Conservation (phyloP, 2,797 vertebrate genomes). For the Macroramphosus scolopax region DNA sequence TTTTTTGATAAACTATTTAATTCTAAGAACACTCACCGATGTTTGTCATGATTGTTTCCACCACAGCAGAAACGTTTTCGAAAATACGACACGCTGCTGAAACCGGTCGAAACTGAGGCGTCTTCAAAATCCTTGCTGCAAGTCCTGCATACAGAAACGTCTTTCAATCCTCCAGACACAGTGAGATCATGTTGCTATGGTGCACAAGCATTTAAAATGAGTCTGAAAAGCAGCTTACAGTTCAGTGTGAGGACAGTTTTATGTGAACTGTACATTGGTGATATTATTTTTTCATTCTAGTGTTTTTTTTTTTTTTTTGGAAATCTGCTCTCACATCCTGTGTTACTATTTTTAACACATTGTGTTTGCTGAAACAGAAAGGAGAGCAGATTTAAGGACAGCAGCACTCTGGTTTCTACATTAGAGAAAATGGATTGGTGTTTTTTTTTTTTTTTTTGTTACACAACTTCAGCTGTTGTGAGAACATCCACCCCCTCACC, state of each 20-base stretch:
- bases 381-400: slow-evolving; percentile 35
- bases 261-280: neutral
- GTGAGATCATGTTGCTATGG: neutral
- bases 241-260: neutral
- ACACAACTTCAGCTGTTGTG: slow-evolving; percentile 50
- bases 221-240: neutral
- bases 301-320: neutral
- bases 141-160: neutral
- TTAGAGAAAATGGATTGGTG: slow-evolving; percentile 10
- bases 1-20: slow-evolving; percentile 27
- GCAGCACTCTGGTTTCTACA: slow-evolving; percentile 18
- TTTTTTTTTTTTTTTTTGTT: too few relatives aligned
- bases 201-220: slow-evolving; percentile 1
- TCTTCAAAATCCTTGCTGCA: slow-evolving; percentile 1
- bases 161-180: neutral
- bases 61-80: neutral
- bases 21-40: slow-evolving; percentile 5
- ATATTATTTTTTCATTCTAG: neutral
- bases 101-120: slow-evolving; percentile 2
- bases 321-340: neutral
- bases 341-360: slow-evolving; percentile 10
- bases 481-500: slow-evolving; percentile 51
- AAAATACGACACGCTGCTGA: slow-evolving; percentile 5
- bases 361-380: slow-evolving; percentile 20
- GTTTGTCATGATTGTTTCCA: slow-evolving; percentile 1